A percentile compares a stretch with the other conserved stretches of the same genome.
Conservation (phyloP, 1,140 invertebrate species). For the Hyphantria cunea region DNA sequence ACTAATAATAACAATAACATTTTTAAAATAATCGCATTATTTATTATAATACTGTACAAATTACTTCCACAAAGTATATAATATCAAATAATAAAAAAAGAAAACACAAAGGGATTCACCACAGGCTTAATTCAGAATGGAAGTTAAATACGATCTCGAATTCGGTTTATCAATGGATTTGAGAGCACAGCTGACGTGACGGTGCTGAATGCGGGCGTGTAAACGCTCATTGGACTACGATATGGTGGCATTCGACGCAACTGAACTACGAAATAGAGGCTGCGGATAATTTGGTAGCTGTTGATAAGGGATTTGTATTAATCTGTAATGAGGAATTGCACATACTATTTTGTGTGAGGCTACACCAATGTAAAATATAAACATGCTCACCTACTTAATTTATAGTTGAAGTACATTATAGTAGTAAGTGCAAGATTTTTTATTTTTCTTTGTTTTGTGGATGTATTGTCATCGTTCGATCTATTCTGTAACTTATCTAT, state of each 20-base stretch:
- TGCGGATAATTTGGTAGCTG: slow-evolving; percentile 2
- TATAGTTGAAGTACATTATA: no score
- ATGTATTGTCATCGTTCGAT: no score
- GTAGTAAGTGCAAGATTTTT: no score
- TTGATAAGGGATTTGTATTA: background rate
- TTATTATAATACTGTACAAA: no score
- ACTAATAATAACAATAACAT: no score
- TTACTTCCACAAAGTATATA: no score
- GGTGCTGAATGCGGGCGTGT: slow-evolving; percentile 16
- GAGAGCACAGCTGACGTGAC: slow-evolving; percentile 6
- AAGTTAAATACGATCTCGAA: slow-evolving; percentile 21
- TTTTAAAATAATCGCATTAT: no score
- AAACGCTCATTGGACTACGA: slow-evolving; percentile 18
- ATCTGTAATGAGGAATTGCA: background rate
- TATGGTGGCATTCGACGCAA: slow-evolving; percentile 11
- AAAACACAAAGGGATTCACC: no score
- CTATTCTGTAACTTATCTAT: no score
- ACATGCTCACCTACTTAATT: no score
- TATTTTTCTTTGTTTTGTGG: no score
- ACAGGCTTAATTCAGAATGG: background rate
- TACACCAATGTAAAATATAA: no score
- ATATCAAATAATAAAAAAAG: background rate
- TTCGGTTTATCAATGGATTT: slow-evolving; percentile 15
- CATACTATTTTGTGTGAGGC: background rate
- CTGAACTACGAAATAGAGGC: background rate